Percentiles rank a stretch among this genome's conserved stretches.
These are phyloP conservation scores for Chrysochloris asiatica DNA, from an alignment of 2,113 vertebrate species.

Conservation along the genomic window DNA sequence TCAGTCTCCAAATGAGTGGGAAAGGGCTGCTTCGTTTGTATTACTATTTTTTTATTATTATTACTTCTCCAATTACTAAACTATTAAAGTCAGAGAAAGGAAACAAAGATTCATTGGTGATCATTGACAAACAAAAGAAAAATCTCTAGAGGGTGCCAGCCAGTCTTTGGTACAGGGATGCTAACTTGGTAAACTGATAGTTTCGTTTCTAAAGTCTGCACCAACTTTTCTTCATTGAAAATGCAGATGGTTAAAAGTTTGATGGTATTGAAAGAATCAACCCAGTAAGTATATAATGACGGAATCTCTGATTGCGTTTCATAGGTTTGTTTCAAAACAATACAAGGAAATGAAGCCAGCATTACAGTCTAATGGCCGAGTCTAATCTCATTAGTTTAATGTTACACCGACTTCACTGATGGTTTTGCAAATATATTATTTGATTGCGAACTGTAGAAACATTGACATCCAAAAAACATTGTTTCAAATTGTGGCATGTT, in stretches of 20 bases:
- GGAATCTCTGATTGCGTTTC: neutral
- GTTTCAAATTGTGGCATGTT: neutral
- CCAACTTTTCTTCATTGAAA: neutral
- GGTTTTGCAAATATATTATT: neutral
- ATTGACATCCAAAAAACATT: neutral
- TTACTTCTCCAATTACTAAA: neutral
- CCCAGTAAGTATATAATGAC: neutral
- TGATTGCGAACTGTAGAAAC: neutral
- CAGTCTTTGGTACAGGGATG: conserved; percentile 38
- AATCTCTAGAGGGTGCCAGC: conserved; percentile 79
- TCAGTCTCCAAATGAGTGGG: neutral
- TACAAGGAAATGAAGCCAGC: too few relatives aligned
- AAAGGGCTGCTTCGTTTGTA: neutral
- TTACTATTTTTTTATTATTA: too few relatives aligned
- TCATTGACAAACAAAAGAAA: conserved; percentile 14
- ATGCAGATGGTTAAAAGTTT: neutral
- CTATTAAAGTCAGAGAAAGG: neutral
- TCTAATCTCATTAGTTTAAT: neutral
- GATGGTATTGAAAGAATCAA: neutral
- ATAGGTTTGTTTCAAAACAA: neutral
- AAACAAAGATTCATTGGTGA: neutral
- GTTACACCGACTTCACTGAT: neutral
- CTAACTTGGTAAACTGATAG: conserved; percentile 24
- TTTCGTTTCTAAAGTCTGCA: neutral
- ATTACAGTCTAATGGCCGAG: too few relatives aligned